These are phyloP conservation scores for Enteromius radiatus DNA, from an alignment of 2,797 vertebrate genomes.

Conservation along the genomic window DNA sequence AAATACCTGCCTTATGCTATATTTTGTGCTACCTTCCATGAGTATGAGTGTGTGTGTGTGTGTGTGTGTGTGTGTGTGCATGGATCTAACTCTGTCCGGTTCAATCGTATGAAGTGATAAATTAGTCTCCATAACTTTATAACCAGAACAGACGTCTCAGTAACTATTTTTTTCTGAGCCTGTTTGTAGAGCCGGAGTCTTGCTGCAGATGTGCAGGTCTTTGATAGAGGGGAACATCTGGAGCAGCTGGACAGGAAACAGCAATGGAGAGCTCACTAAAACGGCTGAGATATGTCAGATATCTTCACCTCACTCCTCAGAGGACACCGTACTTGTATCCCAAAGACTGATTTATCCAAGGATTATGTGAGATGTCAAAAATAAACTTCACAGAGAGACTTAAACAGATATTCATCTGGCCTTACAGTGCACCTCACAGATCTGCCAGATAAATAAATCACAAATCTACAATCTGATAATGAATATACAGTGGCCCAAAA, in stretches of 20 bases:
- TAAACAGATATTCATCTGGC: neutral
- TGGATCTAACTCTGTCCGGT: neutral
- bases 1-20: neutral
- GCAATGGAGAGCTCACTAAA: neutral
- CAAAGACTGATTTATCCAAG: neutral
- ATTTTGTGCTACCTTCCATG: neutral
- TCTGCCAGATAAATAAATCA: neutral
- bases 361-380: conserved; percentile 3
- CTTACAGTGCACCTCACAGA: neutral
- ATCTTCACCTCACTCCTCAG: neutral
- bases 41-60: neutral
- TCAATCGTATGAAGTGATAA: neutral
- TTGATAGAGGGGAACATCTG: conserved; percentile 31
- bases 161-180: neutral
- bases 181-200: conserved; percentile 8
- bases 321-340: neutral
- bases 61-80: neutral
- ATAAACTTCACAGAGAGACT: neutral
- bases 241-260: conserved; percentile 28
- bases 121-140: neutral
- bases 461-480: neutral
- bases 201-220: conserved; percentile 21
- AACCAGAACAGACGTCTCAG: conserved; percentile 9
- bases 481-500: neutral
- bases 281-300: neutral